Percentiles rank a stretch among this genome's conserved stretches.
Evolutionary conservation across 2,113 vertebrate species (phyloP).

Genomic region (Ceuthmochares aereus): DNA sequence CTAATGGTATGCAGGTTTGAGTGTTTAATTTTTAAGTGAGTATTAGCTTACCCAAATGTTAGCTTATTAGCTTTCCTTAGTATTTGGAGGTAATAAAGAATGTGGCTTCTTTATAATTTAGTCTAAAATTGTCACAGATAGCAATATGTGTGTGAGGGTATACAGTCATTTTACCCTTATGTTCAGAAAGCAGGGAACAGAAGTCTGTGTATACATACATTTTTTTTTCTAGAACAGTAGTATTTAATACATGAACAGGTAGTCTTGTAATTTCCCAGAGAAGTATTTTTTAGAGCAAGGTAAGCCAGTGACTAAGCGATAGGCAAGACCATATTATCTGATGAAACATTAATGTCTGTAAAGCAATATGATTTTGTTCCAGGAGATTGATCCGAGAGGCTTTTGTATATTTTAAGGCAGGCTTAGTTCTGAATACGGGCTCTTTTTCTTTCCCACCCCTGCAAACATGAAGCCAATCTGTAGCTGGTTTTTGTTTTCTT

Average conservation of each 20-base stretch:
- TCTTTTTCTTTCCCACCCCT: background rate
- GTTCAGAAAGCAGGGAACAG: background rate
- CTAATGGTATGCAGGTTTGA: background rate
- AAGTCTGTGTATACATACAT: background rate
- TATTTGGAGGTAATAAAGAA: background rate
- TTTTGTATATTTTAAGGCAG: background rate
- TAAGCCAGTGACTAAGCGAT: slow-evolving; percentile 7
- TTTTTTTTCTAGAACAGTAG: background rate
- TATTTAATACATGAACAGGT: background rate
- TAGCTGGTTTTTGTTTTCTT: background rate
- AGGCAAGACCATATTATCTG: background rate
- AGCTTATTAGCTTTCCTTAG: background rate
- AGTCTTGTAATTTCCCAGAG: background rate
- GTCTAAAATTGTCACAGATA: background rate
- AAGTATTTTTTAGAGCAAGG: background rate
- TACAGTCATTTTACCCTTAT: background rate
- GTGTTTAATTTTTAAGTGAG: background rate
- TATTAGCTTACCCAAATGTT: background rate
- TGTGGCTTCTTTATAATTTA: background rate
- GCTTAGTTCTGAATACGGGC: background rate
- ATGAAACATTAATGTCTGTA: background rate
- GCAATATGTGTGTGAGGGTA: background rate
- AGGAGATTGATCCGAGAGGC: background rate
- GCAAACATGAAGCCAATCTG: background rate
- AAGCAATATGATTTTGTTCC: background rate